Base-by-base conservation (phyloP, 2,888 invertebrate species). In the Drosophila planitibia region DNA sequence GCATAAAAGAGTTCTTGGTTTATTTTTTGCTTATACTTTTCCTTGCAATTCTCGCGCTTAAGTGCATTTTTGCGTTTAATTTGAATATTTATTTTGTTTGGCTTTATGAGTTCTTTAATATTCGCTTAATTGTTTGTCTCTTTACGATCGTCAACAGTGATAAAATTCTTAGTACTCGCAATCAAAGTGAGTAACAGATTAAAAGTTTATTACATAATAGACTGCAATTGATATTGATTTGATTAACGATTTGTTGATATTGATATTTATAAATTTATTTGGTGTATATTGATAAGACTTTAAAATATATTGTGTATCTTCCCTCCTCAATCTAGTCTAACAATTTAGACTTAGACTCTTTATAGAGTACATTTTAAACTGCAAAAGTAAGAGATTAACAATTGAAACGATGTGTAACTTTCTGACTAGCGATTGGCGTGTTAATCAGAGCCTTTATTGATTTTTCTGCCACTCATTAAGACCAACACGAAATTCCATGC, bases 381-480 rank as follows among this genome's bases (percentile, higher is more conserved):
- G 7, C 2, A 14, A 6, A 25, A 25, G 10, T 7, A 12, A 41
- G 41, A 37, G 57, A 54, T 54, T 61, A 52, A 16, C 37, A 30
- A 64, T 64, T 54, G 60, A 51, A 66, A 58, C 35, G 53, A 47
- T 65, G 68, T 47, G 64, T 54, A 55, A 41, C 55, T 55, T 25
- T 62, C 65, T 59, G 61, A 59, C 55, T 73, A 49, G 55, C 61
- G 59, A 60, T 68, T 80, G 71, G 71, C 74, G 84, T 84, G 84
- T 72, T 75, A 76, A 83, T 75, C 76, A 74, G 59, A 69, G 30
- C 37, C 35, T 44, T 52, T 86, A 89, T 89, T 77, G 84, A 85
- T 89, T 85, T 85, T 79, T 58, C 41, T 59, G 69, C 62, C 76
- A 85, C 73, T 78, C 76, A 75, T 86, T 79, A 83, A 70, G 73